Evolutionary conservation across 53 echinoderm and acorn worm genomes (phyloP).

Genomic region (Patiria pectinifera): DNA sequence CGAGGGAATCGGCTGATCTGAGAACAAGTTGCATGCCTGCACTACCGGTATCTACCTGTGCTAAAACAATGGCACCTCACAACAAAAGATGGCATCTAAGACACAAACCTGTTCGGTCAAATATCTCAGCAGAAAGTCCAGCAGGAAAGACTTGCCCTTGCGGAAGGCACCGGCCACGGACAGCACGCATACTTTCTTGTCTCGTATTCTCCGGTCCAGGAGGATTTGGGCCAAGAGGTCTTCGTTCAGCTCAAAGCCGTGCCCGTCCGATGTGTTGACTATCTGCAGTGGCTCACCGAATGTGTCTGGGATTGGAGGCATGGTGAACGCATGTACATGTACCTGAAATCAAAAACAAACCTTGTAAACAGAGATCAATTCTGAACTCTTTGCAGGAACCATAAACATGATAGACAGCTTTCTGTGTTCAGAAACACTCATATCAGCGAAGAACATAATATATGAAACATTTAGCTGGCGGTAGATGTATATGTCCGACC

Average conservation of each 20-base stretch:
- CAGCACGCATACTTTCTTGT: conserved; percentile 91
- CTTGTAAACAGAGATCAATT: not conserved
- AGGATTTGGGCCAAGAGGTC: conserved; percentile 82
- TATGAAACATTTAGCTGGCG: too few species aligned
- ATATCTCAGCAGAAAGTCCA: conserved; percentile 93
- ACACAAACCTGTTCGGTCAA: conserved; percentile 75
- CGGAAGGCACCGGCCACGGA: conserved; percentile 98
- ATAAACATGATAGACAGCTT: too few species aligned
- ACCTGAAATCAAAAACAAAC: not conserved
- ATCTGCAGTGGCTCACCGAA: conserved; percentile 91
- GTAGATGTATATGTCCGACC: too few species aligned
- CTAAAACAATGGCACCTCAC: too few species aligned
- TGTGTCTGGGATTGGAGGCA: conserved; percentile 93
- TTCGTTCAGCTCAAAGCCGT: conserved; percentile 88
- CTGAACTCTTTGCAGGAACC: not conserved
- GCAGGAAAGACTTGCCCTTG: conserved; percentile 96
- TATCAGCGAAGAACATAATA: too few species aligned
- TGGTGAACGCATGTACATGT: not conserved
- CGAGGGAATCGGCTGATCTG: too few species aligned
- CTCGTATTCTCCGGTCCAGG: conserved; percentile 73
- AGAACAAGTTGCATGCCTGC: too few species aligned
- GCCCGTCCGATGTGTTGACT: conserved; percentile 79
- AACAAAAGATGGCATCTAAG: not conserved
- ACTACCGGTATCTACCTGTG: too few species aligned
- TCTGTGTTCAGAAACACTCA: too few species aligned